phyloP scores from a whole-genome alignment of 1,140 invertebrate species.

The Meloidogyne floridensis region DNA sequence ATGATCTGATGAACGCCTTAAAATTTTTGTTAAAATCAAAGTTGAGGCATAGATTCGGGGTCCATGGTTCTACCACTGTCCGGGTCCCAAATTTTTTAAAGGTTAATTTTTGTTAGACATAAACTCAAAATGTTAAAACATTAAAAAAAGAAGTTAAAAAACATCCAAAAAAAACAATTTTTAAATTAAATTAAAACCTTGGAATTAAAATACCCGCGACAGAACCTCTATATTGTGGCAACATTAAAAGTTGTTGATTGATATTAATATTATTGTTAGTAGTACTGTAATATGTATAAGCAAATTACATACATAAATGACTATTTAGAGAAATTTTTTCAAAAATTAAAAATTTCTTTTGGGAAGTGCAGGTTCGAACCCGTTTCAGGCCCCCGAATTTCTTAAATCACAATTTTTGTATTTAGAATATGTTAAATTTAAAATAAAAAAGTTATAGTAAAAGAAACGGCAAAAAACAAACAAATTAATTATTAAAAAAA shows the following conservation, averaged over 20 bases:
- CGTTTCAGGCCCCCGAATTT: too few relatives aligned
- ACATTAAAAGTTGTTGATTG: not conserved
- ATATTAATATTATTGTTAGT: not conserved
- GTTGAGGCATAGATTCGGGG: too few relatives aligned
- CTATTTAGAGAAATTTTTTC: too few relatives aligned
- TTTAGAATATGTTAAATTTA: too few relatives aligned
- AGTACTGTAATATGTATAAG: not conserved
- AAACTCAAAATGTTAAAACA: too few relatives aligned
- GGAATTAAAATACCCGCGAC: not conserved
- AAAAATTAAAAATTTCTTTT: too few relatives aligned
- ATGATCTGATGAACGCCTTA: slow-evolving; percentile 53
- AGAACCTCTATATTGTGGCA: not conserved
- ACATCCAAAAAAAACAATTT: not conserved
- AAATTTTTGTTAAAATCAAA: not conserved
- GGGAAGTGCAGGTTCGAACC: too few relatives aligned
- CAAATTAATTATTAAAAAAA: not conserved
- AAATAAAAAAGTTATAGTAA: not conserved
- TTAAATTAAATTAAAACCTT: not conserved
- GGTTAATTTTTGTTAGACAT: too few relatives aligned
- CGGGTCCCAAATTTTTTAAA: too few relatives aligned
- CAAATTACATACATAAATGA: too few relatives aligned
- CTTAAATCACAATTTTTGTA: too few relatives aligned
- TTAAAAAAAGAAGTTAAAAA: not conserved
- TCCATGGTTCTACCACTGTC: too few relatives aligned
- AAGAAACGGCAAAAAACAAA: not conserved